These are phyloP conservation scores for Pemphigus obesinymphae DNA, from an alignment of 1,140 invertebrate genomes.

Conservation along the genomic window DNA sequence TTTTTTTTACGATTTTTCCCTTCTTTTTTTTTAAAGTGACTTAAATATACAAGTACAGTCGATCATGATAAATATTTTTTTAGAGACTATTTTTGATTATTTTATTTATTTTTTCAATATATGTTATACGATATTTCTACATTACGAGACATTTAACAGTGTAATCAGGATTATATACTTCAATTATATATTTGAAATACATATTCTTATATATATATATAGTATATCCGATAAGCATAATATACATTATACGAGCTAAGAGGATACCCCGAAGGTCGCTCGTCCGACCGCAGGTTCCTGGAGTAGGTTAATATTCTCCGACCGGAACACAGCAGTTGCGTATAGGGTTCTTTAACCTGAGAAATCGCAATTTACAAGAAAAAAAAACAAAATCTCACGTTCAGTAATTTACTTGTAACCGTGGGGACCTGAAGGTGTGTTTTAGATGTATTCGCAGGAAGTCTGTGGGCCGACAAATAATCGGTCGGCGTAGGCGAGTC, in stretches of 20 bases:
- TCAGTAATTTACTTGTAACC: not conserved
- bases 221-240: too few relatives aligned
- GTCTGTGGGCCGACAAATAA: conserved; percentile 30
- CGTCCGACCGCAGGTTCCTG: not conserved
- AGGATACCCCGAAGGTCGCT: not conserved
- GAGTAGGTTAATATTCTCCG: conserved; percentile 23
- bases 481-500: conserved; percentile 27
- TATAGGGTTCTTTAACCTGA: conserved; percentile 17
- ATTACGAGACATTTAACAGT: too few relatives aligned
- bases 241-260: not conserved
- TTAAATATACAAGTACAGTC: too few relatives aligned
- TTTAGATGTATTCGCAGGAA: conserved; percentile 20
- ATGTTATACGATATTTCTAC: too few relatives aligned
- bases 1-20: too few relatives aligned
- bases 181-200: too few relatives aligned
- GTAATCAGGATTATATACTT: too few relatives aligned
- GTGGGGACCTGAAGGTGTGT: conserved; percentile 27
- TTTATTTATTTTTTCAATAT: too few relatives aligned
- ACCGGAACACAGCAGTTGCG: not conserved
- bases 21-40: too few relatives aligned
- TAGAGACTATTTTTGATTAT: too few relatives aligned
- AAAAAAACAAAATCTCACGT: conserved; percentile 16
- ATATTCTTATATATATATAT: too few relatives aligned
- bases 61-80: too few relatives aligned
- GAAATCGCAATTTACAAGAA: not conserved